Conservation (phyloP, 2,888 invertebrate genomes). For the Chouioia cunea region DNA sequence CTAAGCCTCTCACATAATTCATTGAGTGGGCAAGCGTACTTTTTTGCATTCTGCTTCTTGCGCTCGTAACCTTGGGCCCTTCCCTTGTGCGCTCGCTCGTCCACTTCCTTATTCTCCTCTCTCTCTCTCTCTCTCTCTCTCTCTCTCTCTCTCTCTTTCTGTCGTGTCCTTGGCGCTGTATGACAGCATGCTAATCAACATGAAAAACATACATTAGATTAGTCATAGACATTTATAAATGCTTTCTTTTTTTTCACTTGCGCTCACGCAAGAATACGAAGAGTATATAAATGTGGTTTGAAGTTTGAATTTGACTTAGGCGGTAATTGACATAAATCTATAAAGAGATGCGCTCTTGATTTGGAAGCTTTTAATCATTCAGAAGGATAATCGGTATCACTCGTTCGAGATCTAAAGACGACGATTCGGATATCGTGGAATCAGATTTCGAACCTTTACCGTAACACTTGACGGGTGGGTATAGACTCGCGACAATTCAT, state of each 20-base stretch:
- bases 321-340: slow-evolving; percentile 20
- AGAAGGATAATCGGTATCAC: slow-evolving; percentile 29
- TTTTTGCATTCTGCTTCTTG: slow-evolving; percentile 18
- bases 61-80: slow-evolving; percentile 24
- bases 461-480: neutral
- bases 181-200: too few species aligned
- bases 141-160: too few species aligned
- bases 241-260: too few species aligned
- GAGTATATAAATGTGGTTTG: too few species aligned
- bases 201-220: too few species aligned
- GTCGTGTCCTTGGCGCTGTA: too few species aligned
- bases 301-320: too few species aligned
- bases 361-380: slow-evolving; percentile 31
- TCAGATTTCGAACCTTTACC: slow-evolving; percentile 7
- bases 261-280: too few species aligned
- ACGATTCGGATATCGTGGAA: slow-evolving; percentile 11
- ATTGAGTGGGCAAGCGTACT: neutral
- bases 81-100: slow-evolving; percentile 13
- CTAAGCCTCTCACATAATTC: too few species aligned
- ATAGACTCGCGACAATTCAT: slow-evolving; percentile 25
- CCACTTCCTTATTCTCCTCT: slow-evolving; percentile 17
- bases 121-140: too few species aligned
- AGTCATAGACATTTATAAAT: too few species aligned
- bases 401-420: slow-evolving; percentile 8
- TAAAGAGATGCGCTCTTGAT: neutral